phyloP scores from a whole-genome alignment of 2,888 invertebrate species.

The Cybosia mesomella region DNA sequence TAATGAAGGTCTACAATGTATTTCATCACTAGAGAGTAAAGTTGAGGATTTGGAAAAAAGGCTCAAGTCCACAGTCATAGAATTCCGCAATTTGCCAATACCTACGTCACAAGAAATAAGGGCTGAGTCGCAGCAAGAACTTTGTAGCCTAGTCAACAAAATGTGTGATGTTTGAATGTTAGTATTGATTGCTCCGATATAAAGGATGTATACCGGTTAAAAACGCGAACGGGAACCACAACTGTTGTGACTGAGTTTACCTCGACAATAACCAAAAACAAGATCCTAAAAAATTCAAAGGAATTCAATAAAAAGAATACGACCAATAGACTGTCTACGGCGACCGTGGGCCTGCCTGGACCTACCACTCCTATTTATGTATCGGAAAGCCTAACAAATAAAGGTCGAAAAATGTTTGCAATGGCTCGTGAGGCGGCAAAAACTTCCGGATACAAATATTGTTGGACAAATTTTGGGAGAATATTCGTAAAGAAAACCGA shows the following conservation, averaged over 20 bases:
- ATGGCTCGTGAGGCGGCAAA: slow-evolving; percentile 8
- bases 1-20: background rate
- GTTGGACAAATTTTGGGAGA: background rate
- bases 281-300: no score
- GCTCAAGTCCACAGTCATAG: slow-evolving; percentile 13
- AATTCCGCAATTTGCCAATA: slow-evolving; percentile 13
- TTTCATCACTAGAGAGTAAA: slow-evolving; percentile 5
- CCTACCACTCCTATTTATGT: slow-evolving; percentile 6
- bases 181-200: no score
- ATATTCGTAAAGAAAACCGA: background rate
- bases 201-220: no score
- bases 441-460: background rate
- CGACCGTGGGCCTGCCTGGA: background rate
- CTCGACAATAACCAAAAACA: no score
- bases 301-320: no score
- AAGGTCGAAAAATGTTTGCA: slow-evolving; percentile 5
- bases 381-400: slow-evolving; percentile 1
- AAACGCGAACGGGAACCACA: no score
- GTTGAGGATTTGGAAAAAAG: slow-evolving; percentile 18
- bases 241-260: no score
- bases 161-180: no score
- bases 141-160: background rate
- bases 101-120: background rate
- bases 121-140: slow-evolving; percentile 3
- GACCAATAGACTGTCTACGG: slow-evolving; percentile 4